phyloP scores from a whole-genome alignment of 2,888 invertebrate species.

The Charanyca ferruginea region DNA sequence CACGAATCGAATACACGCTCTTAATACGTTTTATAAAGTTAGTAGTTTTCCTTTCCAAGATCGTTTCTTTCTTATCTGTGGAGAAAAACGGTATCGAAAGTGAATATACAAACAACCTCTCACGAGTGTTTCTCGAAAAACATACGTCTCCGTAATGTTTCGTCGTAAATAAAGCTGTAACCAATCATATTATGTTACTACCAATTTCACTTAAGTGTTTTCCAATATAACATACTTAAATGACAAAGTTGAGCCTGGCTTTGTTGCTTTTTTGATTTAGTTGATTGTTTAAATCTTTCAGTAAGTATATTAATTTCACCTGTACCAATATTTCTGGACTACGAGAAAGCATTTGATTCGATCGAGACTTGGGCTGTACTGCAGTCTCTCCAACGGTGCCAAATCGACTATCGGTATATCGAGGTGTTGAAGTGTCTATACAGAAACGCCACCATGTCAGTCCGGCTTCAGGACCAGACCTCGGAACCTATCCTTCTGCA shows the following conservation, averaged over 20 bases:
- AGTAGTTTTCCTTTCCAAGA: neutral
- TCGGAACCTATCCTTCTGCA: too few species aligned
- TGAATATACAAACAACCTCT: constrained; percentile 30
- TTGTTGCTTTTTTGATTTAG: constrained; percentile 9
- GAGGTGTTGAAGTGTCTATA: too few species aligned
- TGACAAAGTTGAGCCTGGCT: neutral
- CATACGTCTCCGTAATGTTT: constrained; percentile 33
- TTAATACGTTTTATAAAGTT: neutral
- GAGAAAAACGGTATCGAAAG: constrained; percentile 39
- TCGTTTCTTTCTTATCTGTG: neutral
- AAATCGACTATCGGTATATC: too few species aligned
- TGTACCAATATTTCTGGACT: too few species aligned
- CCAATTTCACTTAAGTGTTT: constrained; percentile 27
- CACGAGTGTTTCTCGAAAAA: constrained; percentile 34
- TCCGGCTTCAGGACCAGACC: too few species aligned
- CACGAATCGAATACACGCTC: too few species aligned
- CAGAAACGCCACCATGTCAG: too few species aligned
- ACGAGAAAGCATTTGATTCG: too few species aligned
- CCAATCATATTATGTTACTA: constrained; percentile 42
- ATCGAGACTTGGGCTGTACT: too few species aligned
- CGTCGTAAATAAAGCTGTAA: constrained; percentile 47
- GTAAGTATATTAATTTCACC: neutral
- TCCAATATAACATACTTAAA: constrained; percentile 21
- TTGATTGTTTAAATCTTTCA: neutral
- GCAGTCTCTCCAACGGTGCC: too few species aligned